These are phyloP conservation scores for Chromobotia macracanthus DNA, from an alignment of 2,797 vertebrate species.

Conservation along the genomic window DNA sequence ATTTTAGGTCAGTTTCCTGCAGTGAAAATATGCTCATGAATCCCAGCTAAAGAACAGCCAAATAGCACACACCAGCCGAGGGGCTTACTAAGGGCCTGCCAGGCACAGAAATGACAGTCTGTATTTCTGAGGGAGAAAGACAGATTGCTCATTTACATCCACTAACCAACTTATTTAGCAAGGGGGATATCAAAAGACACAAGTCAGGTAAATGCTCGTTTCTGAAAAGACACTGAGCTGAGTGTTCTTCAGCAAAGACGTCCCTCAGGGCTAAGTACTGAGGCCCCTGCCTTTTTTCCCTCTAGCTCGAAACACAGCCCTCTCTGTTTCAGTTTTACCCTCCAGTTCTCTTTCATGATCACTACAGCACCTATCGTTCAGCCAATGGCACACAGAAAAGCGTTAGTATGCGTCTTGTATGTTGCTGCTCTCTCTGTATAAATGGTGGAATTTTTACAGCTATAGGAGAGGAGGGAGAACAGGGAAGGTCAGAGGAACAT, in stretches of 20 bases:
- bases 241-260: conserved; percentile 59
- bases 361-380: conserved; percentile 10
- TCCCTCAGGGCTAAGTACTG: conserved; percentile 40
- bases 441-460: not conserved
- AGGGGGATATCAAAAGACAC: conserved; percentile 68
- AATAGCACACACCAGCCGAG: not conserved
- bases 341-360: not conserved
- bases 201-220: conserved; percentile 61
- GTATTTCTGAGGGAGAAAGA: conserved; percentile 36
- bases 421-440: not conserved
- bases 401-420: not conserved
- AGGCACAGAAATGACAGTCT: conserved; percentile 12
- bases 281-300: not conserved
- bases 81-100: conserved; percentile 14
- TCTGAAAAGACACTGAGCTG: conserved; percentile 63
- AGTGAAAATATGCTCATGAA: not conserved
- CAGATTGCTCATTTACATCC: conserved; percentile 64
- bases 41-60: not conserved
- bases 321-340: conserved; percentile 18
- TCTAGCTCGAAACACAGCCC: conserved; percentile 32
- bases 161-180: conserved; percentile 65
- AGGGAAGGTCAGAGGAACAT: conserved; percentile 33
- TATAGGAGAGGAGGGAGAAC: not conserved
- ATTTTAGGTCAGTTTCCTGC: conserved; percentile 18
- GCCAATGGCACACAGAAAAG: not conserved